Percentiles rank a stretch among this genome's conserved stretches.
These are phyloP conservation scores for Euclidia mi DNA, from an alignment of 2,888 invertebrate species.

Conservation along the genomic window DNA sequence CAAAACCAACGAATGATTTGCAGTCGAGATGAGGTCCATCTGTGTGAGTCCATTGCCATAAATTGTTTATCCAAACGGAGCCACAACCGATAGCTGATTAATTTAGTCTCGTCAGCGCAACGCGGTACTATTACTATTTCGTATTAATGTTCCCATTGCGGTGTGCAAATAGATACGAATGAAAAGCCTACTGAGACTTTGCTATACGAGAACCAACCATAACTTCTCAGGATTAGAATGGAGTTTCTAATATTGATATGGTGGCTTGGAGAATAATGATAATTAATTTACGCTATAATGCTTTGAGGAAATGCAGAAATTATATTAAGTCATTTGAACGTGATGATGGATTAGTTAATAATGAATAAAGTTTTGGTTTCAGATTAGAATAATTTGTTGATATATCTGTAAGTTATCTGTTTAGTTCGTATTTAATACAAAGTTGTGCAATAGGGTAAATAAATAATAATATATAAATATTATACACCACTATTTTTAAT, in stretches of 20 bases:
- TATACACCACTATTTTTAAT: too few relatives aligned
- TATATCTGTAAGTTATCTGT: too few relatives aligned
- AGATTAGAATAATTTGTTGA: background rate
- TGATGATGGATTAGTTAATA: conserved; percentile 15
- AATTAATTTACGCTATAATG: conserved; percentile 25
- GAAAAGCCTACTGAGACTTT: conserved; percentile 16
- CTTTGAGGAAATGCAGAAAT: conserved; percentile 36
- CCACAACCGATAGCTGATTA: conserved; percentile 10
- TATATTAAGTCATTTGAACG: conserved; percentile 25
- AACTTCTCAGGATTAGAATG: background rate
- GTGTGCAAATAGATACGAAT: conserved; percentile 43
- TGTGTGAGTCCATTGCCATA: conserved; percentile 1
- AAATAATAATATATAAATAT: too few relatives aligned
- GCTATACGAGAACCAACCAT: conserved; percentile 8
- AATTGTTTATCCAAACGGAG: conserved; percentile 1
- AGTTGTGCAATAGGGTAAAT: too few relatives aligned
- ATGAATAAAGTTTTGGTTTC: background rate
- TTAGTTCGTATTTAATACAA: too few relatives aligned
- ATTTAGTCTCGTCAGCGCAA: conserved; percentile 18
- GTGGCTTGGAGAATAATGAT: conserved; percentile 8
- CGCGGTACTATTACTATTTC: conserved; percentile 29
- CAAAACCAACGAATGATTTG: background rate
- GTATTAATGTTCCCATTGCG: conserved; percentile 38
- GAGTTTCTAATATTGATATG: background rate
- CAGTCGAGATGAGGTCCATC: background rate